Conservation (phyloP, 2,888 invertebrate species). For the Scaptodrosophila latifasciaeformis region DNA sequence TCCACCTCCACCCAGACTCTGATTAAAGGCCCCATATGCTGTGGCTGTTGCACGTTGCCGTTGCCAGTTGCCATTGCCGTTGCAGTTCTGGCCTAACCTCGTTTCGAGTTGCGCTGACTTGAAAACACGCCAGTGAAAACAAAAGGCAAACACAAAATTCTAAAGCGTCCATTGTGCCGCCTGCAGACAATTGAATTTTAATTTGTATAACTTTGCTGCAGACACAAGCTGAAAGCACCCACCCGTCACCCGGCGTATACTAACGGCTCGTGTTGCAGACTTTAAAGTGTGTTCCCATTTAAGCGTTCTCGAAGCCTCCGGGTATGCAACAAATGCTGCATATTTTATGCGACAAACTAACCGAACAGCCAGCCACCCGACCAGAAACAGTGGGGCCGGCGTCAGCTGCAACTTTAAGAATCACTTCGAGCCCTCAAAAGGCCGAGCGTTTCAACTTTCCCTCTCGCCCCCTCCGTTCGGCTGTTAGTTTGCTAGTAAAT, state of each 20-base stretch:
- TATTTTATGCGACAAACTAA: slow-evolving; percentile 31
- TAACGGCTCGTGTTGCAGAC: slow-evolving; percentile 2
- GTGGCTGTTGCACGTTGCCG: too few relatives aligned
- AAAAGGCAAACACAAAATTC: slow-evolving; percentile 2
- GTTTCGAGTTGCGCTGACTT: slow-evolving; percentile 19
- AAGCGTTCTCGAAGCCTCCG: slow-evolving; percentile 37
- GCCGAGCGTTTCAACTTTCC: slow-evolving; percentile 22
- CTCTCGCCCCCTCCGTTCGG: neutral
- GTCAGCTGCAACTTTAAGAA: neutral
- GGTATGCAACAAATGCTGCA: slow-evolving; percentile 43
- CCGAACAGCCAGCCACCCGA: too few relatives aligned
- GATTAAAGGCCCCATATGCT: too few relatives aligned
- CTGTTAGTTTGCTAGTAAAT: slow-evolving; percentile 22
- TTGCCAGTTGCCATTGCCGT: neutral
- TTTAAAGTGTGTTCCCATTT: slow-evolving; percentile 36
- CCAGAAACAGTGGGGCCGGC: too few relatives aligned
- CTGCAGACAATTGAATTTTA: slow-evolving; percentile 52
- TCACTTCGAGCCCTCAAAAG: neutral
- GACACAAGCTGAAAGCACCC: too few relatives aligned
- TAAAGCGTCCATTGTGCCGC: slow-evolving; percentile 36
- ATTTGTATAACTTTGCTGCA: slow-evolving; percentile 52
- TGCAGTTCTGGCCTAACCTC: slow-evolving; percentile 25
- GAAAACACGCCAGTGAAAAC: slow-evolving; percentile 8
- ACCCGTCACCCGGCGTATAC: too few relatives aligned
- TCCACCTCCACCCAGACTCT: neutral